Conservation (phyloP, 2,113 vertebrate genomes). For the Garra rufa region DNA sequence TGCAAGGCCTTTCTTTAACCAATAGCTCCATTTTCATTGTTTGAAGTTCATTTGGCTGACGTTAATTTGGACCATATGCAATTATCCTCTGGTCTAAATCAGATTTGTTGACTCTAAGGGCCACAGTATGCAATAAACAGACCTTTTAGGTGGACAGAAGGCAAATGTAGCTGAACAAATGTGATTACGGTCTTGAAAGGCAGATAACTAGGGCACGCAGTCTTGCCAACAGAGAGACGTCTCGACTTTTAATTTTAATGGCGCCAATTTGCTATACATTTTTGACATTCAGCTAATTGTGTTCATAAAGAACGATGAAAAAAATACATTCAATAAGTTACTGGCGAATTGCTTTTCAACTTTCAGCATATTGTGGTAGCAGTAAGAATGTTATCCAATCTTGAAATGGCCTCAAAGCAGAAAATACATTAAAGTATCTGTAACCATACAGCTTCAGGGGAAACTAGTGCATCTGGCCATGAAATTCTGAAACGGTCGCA, state of each 20-base stretch:
- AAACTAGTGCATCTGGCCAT: constrained; percentile 4
- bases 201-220: constrained; percentile 24
- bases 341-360: not conserved
- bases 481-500: not conserved
- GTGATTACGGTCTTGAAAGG: constrained; percentile 33
- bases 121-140: constrained; percentile 3
- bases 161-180: constrained; percentile 20
- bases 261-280: not conserved
- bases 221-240: not conserved
- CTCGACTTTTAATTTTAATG: not conserved
- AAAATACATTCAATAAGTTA: not conserved
- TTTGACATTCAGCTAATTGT: not conserved
- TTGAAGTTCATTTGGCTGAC: not conserved
- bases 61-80: constrained; percentile 13
- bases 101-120: not conserved
- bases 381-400: not conserved
- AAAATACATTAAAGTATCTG: constrained; percentile 10
- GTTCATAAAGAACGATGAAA: not conserved
- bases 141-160: constrained; percentile 9
- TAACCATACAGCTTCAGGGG: not conserved
- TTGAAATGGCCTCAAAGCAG: not conserved
- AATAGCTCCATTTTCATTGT: not conserved
- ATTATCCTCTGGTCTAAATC: constrained; percentile 6
- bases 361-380: not conserved
- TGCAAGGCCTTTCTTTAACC: not conserved